Base-by-base conservation (phyloP, 2,888 invertebrate genomes). In the Suillia variegata region DNA sequence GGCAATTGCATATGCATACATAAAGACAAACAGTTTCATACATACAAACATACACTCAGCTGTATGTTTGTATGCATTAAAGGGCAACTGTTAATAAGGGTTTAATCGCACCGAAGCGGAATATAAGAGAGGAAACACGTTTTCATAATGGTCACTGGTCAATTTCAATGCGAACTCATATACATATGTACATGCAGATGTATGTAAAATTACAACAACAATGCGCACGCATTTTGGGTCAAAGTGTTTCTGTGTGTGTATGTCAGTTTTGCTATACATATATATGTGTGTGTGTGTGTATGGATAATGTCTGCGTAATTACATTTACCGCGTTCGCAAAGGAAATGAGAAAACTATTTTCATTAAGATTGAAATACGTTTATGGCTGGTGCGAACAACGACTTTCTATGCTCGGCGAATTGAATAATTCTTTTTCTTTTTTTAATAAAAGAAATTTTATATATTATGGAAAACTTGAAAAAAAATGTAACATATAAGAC, bases 321-420 rank as follows among this genome's bases (percentile, higher is more conserved):
- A 76, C 75, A 69, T 68, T 71, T 73, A 68, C 66, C 68, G 69
- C 73, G 67, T 58, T 56, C 54, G 56, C 66, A 51, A 63, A 56
- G 65, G 61, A 69, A 67, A 68, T 66, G 69, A 69, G 65, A 67
- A 66, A 76, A 69, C 75, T 64, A 71, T 71, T 74, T 75, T 76
- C 75, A 74, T 70, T 73, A 75, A 74, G 74, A 73, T 69, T 70
- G 69, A 76, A 70, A 68, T 71, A 73, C 67, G 66, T 67, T 59
- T 67, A 64, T 61, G 51, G 56, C 49, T 45, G n/a, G n/a, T n/a
- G n/a, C n/a, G n/a, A n/a, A n/a, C n/a, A n/a, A n/a, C n/a, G n/a
- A n/a, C n/a, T n/a, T n/a, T n/a, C n/a, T n/a, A n/a, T n/a, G n/a
- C n/a, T n/a, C n/a, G n/a, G n/a, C n/a, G n/a, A n/a, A n/a, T n/a